Base-by-base conservation (phyloP, 2,888 invertebrate genomes). In the Lathronympha strigana region DNA sequence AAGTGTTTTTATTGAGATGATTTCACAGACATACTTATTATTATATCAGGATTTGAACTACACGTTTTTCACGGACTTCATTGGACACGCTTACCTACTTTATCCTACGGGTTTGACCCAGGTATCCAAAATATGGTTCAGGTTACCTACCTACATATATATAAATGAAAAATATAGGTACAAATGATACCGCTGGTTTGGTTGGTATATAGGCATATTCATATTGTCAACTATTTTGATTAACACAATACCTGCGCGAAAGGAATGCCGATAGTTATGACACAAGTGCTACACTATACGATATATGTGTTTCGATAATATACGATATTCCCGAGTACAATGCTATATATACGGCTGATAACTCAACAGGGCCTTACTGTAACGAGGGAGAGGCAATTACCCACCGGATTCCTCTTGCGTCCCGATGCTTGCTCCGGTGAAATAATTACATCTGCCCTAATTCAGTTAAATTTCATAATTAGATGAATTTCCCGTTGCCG, bases 381-480 rank as follows among this genome's bases (percentile, higher is more conserved):
- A 66, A 61, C 66, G 67, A 66, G 40, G 55, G 62, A 73, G 72
- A 69, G 70, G 70, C 72, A 74, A 74, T 74, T 74, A 73, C 67
- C 68, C 66, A 69, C 67, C 66, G 68, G 61, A 69, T 62, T 67
- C 66, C 63, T 68, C 66, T 61, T 70, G 70, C 43, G 33, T 57
- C 57, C 58, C 51, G 57, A 36, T 50, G 51, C 43, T 43, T 63
- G 51, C 51, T 23, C 58, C 51, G 19, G 50, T 51, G 19, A 49
- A 63, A 63, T 63, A 57, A 57, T 58, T 63, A 63, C 63, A 38
- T 38, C 49, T 60, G 28, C 36, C 9, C 50, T 61, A 58, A 58
- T 63, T 51, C 63, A 50, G 33, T 63, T 51, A 51, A 63, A 63
- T 36, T 50, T 33, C 43, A 51, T 63, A 63, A 63, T 63, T 51